These are phyloP conservation scores for Plemyria rubiginata DNA, from an alignment of 2,888 invertebrate species.

Conservation along the genomic window DNA sequence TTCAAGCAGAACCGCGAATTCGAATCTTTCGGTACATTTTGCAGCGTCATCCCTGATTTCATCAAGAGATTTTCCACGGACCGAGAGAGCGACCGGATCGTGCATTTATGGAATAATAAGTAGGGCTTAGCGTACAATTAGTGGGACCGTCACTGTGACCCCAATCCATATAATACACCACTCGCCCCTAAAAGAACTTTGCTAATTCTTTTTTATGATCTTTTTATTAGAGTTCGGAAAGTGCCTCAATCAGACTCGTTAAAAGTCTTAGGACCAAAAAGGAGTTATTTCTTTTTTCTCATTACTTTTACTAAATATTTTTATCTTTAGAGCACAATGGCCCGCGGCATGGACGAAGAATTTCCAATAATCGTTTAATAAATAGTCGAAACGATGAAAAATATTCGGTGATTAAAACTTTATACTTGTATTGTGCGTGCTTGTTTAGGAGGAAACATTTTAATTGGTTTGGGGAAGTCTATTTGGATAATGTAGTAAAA, in stretches of 20 bases:
- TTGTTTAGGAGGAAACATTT: constrained; percentile 26
- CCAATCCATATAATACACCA: constrained; percentile 50
- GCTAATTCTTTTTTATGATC: constrained; percentile 73
- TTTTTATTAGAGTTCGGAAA: constrained; percentile 76
- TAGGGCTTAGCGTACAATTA: constrained; percentile 71
- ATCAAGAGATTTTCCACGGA: constrained; percentile 35
- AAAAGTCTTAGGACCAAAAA: constrained; percentile 71
- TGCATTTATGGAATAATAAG: constrained; percentile 69
- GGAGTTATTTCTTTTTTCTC: constrained; percentile 62
- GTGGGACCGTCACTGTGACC: constrained; percentile 44
- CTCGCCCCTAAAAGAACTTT: constrained; percentile 51
- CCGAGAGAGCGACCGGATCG: constrained; percentile 50
- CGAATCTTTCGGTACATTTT: constrained; percentile 6
- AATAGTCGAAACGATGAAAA: constrained; percentile 59
- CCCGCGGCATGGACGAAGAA: constrained; percentile 46
- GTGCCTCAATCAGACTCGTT: constrained; percentile 73
- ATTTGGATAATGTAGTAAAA: constrained; percentile 7
- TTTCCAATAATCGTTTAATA: constrained; percentile 72
- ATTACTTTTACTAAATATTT: constrained; percentile 68
- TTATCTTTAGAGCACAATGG: constrained; percentile 7
- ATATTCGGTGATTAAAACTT: constrained; percentile 65
- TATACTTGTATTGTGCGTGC: constrained; percentile 31
- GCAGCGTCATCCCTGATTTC: constrained; percentile 33
- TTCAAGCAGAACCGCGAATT: not conserved
- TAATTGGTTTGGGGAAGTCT: constrained; percentile 24